A percentile compares a stretch with the other conserved stretches of the same genome.
Evolutionary conservation across 2,888 invertebrate species (phyloP).

Genomic region (Cantharis rufa): DNA sequence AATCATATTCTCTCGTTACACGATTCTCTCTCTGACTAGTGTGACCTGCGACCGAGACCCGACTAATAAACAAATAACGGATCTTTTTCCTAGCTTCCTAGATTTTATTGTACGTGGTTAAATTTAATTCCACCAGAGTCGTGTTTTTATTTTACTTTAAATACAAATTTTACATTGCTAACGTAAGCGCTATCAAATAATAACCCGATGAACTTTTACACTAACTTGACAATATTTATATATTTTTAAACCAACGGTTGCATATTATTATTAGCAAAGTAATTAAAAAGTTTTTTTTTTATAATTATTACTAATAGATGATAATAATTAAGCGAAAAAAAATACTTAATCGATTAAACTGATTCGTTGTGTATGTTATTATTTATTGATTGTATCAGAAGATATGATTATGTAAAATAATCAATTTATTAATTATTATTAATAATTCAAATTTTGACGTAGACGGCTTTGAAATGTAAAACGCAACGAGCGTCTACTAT

Average conservation of each 20-base stretch:
- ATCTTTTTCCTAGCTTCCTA: slow-evolving; percentile 30
- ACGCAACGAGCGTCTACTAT: no score
- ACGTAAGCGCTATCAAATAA: neutral
- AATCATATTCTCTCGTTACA: slow-evolving; percentile 30
- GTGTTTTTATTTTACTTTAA: neutral
- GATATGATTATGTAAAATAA: neutral
- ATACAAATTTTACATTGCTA: neutral
- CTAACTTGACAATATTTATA: neutral
- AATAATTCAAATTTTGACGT: no score
- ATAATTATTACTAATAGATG: no score
- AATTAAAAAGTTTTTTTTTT: no score
- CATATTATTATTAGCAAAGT: neutral
- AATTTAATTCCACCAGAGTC: slow-evolving; percentile 23
- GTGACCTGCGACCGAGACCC: slow-evolving; percentile 32
- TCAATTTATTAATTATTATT: neutral
- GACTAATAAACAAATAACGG: slow-evolving; percentile 34
- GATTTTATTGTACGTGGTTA: slow-evolving; percentile 14
- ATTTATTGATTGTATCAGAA: no score
- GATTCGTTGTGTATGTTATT: no score
- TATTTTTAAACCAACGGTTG: neutral
- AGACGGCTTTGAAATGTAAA: neutral
- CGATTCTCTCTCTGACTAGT: slow-evolving; percentile 24
- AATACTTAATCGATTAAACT: no score
- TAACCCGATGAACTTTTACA: neutral
- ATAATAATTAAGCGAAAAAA: no score